A percentile compares a stretch with the other conserved stretches of the same genome.
These are phyloP conservation scores for Dermochelys coriacea DNA, from an alignment of 2,797 vertebrate genomes.

Conservation along the genomic window DNA sequence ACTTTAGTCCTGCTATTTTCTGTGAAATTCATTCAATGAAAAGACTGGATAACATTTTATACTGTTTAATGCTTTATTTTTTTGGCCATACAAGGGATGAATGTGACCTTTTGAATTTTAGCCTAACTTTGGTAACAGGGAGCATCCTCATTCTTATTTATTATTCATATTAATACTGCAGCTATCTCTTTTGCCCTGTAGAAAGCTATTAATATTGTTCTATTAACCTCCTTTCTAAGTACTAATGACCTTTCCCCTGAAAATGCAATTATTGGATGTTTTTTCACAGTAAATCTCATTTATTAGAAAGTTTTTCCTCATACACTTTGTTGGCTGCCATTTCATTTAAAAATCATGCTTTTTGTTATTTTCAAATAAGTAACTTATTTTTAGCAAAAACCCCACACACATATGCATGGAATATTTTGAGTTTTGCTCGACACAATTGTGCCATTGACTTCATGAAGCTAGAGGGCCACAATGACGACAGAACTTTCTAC, in stretches of 20 bases:
- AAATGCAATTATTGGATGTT: constrained; percentile 80
- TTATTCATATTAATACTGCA: constrained; percentile 75
- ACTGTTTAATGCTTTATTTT: constrained; percentile 71
- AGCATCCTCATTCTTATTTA: constrained; percentile 75
- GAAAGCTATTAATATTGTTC: constrained; percentile 75
- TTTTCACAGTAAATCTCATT: constrained; percentile 82
- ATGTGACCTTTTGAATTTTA: constrained; percentile 74
- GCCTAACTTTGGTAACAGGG: constrained; percentile 60
- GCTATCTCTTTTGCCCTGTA: constrained; percentile 69
- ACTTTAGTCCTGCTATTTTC: constrained; percentile 56
- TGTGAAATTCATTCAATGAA: constrained; percentile 50
- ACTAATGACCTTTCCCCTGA: constrained; percentile 73
- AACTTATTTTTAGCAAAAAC: constrained; percentile 75
- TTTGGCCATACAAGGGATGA: constrained; percentile 49
- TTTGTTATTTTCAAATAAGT: constrained; percentile 79
- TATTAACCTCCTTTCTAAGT: constrained; percentile 74
- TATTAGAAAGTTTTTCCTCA: constrained; percentile 78
- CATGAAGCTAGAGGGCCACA: neutral
- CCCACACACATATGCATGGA: neutral
- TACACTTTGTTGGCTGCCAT: constrained; percentile 78
- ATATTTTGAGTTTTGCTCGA: constrained; percentile 1
- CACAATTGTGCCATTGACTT: neutral
- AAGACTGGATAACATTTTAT: constrained; percentile 69
- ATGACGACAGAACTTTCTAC: neutral
- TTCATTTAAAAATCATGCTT: constrained; percentile 71